Base-by-base conservation (phyloP, 2,888 invertebrate genomes). In the Dynastes maya region DNA sequence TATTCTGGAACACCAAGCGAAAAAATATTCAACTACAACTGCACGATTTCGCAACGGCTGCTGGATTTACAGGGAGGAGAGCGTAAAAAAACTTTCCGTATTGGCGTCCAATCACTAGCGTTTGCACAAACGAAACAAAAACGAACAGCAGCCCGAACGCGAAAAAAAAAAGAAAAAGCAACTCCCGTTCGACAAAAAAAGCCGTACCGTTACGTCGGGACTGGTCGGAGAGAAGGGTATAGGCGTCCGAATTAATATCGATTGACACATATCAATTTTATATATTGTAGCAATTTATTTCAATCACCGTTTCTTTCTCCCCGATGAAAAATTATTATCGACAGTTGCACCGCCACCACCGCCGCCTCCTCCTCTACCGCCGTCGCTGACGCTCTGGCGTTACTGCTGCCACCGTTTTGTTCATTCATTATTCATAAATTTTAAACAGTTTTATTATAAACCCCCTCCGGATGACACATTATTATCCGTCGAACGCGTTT, bases 261-360 rank as follows among this genome's bases (percentile, higher is more conserved):
- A 79, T 77, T 79, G 79, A 79, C 79, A 79, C 79, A 76, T 77
- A 72, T 77, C 79, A 79, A 76, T 79, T 79, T 79, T 79, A 77
- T 79, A 79, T 79, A 77, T 79, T 79, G 79, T 79, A 70, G 77
- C 77, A 77, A 79, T 79, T 79, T 79, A 79, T 79, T 79, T 77
- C 77, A 77, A 79, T 79, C 77, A 67, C 72, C 71, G 58, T 77
- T 79, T 77, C 79, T 79, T 79, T 77, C 63, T 71, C 55, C 58
- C 45, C 72, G 65, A 67, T 72, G 79, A 77, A 79, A 79, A 79
- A 79, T 79, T 79, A 79, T 76, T 70, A 79, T 79, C 76, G 79
- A 79, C 79, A 79, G 79, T 76, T 76, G 79, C 76, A 71, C 37
- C 55, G 9, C 40, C 9, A 1, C 45, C 37, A 37, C 2, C 37